Evolutionary conservation across 2,113 vertebrate species (phyloP).

Genomic region (Labeo catla): DNA sequence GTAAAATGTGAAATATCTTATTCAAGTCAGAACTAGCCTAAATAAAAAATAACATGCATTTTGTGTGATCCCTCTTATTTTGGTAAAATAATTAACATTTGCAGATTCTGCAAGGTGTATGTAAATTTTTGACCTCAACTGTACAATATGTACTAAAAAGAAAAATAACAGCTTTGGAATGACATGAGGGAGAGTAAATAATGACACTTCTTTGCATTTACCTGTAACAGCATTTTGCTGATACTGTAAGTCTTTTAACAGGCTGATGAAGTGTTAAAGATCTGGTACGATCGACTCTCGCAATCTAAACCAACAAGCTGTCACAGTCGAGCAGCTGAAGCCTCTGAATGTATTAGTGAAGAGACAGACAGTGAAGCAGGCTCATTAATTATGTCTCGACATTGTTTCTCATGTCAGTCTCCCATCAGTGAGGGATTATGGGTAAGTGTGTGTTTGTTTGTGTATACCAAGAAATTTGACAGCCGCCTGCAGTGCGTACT

Average conservation of each 20-base stretch:
- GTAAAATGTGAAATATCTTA: no score
- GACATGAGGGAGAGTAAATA: background rate
- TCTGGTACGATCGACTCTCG: slow-evolving; percentile 14
- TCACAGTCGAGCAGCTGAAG: slow-evolving; percentile 1
- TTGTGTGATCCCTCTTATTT: no score
- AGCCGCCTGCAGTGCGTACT: slow-evolving; percentile 18
- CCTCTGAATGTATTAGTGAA: slow-evolving; percentile 15
- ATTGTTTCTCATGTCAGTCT: slow-evolving; percentile 43
- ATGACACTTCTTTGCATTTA: background rate
- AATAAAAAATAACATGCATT: no score
- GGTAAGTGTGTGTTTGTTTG: slow-evolving; percentile 27
- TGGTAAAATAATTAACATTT: no score
- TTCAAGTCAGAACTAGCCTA: no score
- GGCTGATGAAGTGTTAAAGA: slow-evolving; percentile 11
- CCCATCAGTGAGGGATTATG: slow-evolving; percentile 39
- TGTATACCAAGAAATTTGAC: slow-evolving; percentile 17
- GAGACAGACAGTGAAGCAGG: slow-evolving; percentile 35
- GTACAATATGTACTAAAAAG: background rate
- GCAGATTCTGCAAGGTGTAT: no score
- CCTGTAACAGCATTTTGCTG: background rate
- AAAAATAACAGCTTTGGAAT: background rate
- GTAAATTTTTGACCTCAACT: no score
- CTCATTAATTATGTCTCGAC: slow-evolving; percentile 42
- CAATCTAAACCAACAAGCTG: slow-evolving; percentile 28
- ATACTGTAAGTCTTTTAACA: background rate